A percentile compares a stretch with the other conserved stretches of the same genome.
These are phyloP conservation scores for Drosophila tropicalis DNA, from an alignment of 1,140 invertebrate species.

Conservation along the genomic window DNA sequence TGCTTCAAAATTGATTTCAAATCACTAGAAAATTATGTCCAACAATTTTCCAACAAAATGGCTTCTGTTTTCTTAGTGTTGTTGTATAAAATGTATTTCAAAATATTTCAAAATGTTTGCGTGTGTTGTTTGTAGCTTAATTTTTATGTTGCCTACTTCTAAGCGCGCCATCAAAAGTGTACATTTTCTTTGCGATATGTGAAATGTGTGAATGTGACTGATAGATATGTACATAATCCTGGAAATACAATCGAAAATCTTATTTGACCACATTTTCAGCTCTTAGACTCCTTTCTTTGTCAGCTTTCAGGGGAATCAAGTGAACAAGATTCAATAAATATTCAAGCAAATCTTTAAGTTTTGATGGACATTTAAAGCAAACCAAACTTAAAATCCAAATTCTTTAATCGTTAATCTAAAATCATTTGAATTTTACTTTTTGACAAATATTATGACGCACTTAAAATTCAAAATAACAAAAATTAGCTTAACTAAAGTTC, in stretches of 20 bases:
- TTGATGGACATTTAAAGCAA: no score
- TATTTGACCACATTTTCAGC: neutral
- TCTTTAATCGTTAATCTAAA: no score
- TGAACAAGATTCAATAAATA: no score
- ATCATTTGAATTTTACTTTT: no score
- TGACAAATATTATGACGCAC: no score
- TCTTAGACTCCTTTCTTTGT: no score
- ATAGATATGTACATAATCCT: neutral
- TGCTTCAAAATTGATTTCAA: constrained; percentile 45
- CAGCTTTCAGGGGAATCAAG: neutral
- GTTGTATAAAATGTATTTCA: constrained; percentile 27
- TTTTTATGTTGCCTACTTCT: constrained; percentile 24
- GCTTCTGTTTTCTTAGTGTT: neutral
- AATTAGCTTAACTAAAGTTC: no score
- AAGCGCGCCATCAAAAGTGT: constrained; percentile 6
- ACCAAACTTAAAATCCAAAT: no score
- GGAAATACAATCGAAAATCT: no score
- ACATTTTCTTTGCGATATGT: neutral
- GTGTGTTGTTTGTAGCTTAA: neutral
- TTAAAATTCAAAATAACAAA: no score
- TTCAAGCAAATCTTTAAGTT: no score
- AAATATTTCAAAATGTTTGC: constrained; percentile 42
- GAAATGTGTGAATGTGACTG: neutral
- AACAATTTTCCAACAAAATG: constrained; percentile 49
- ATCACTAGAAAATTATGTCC: constrained; percentile 56